A percentile compares a stretch with the other conserved stretches of the same genome.
Evolutionary conservation across 2,113 vertebrate genomes (phyloP).

Genomic region (Dipodomys stephensi): DNA sequence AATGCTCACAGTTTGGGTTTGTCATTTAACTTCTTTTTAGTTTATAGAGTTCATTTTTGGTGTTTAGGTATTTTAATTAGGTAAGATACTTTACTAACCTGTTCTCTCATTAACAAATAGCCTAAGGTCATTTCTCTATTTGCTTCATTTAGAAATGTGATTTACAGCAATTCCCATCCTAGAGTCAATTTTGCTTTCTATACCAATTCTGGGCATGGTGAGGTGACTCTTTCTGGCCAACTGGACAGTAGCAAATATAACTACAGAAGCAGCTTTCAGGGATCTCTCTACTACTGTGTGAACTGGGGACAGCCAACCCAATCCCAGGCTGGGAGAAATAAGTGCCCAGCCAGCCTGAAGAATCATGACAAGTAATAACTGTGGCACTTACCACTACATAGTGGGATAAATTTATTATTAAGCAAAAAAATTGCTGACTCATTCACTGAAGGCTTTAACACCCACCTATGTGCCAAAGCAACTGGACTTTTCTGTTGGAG

Average conservation of each 20-base stretch:
- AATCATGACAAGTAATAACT: slow-evolving; percentile 4
- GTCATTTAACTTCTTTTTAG: neutral
- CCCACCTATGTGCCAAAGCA: neutral
- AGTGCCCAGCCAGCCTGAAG: neutral
- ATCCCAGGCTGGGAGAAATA: neutral
- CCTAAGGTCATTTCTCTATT: neutral
- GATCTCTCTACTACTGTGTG: neutral
- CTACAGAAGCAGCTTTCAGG: neutral
- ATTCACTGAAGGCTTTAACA: neutral
- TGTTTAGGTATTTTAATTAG: neutral
- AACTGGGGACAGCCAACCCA: neutral
- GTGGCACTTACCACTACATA: neutral
- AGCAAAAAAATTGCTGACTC: too few relatives aligned
- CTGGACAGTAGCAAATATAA: neutral
- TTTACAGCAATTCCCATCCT: neutral
- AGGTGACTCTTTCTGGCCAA: neutral
- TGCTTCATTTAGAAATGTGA: neutral
- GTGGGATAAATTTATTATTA: too few relatives aligned
- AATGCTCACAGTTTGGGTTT: neutral
- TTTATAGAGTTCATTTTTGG: neutral
- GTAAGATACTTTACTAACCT: neutral
- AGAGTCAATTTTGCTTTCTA: neutral
- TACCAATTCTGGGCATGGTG: neutral
- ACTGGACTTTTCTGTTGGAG: neutral
- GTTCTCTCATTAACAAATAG: neutral